These are phyloP conservation scores for Choloepus didactylus DNA, from an alignment of 2,797 vertebrate genomes.

Conservation along the genomic window DNA sequence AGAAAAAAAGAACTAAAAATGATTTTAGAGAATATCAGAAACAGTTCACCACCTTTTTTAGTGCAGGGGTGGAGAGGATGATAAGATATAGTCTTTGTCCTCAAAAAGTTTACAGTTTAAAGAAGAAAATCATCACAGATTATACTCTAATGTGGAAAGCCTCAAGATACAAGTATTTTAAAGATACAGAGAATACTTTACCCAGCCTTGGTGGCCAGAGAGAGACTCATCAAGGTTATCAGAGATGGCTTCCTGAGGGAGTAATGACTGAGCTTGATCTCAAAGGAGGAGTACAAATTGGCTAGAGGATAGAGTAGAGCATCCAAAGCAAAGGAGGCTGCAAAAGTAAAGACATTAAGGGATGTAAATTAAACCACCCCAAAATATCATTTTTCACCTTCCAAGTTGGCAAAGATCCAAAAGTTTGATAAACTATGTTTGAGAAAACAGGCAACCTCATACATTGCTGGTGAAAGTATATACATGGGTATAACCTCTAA, in stretches of 20 bases:
- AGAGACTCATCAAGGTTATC: not conserved
- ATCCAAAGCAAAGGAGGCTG: not conserved
- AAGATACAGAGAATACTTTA: conserved; percentile 20
- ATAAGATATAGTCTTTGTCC: not conserved
- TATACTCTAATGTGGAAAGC: not conserved
- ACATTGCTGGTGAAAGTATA: not conserved
- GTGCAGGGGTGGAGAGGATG: not conserved
- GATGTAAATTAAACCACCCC: not conserved
- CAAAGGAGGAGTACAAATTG: not conserved
- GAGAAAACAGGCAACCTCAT: not conserved
- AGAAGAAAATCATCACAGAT: conserved; percentile 46
- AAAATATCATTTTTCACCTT: conserved; percentile 21
- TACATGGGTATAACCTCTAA: not conserved
- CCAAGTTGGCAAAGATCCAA: not conserved
- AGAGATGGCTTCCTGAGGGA: not conserved
- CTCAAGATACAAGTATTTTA: not conserved
- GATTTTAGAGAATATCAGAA: conserved; percentile 25
- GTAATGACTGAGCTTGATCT: not conserved
- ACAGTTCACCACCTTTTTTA: not conserved
- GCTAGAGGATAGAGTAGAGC: not conserved
- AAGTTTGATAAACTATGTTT: not conserved
- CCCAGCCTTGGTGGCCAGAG: not conserved
- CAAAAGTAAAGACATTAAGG: not conserved
- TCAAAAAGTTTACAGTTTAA: not conserved
- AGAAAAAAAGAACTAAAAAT: conserved; percentile 29